phyloP scores from a whole-genome alignment of 2,888 invertebrate genomes.

The Celastrina argiolus region DNA sequence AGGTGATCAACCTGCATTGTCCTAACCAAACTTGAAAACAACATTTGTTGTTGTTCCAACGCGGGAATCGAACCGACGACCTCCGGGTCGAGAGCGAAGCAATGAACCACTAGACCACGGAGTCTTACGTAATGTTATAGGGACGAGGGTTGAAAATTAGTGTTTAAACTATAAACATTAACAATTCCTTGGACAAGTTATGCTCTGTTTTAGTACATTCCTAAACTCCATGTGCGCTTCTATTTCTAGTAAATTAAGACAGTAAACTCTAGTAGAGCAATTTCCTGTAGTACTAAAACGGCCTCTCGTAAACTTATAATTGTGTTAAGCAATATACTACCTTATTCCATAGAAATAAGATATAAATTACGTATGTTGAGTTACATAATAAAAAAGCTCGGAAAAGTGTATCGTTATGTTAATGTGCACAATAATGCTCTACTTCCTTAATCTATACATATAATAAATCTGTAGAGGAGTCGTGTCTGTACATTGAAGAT shows the following conservation, averaged over 20 bases:
- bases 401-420: neutral
- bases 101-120: too few relatives aligned
- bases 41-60: too few relatives aligned
- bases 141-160: too few relatives aligned
- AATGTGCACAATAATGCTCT: neutral
- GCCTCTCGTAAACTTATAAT: neutral
- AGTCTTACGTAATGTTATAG: too few relatives aligned
- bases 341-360: neutral
- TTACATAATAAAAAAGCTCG: neutral
- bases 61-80: too few relatives aligned
- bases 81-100: too few relatives aligned
- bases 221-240: neutral
- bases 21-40: too few relatives aligned
- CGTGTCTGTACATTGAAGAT: too few relatives aligned
- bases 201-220: neutral
- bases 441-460: neutral
- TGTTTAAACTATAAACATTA: too few relatives aligned
- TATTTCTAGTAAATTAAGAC: neutral
- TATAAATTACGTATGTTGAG: neutral
- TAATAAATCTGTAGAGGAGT: too few relatives aligned
- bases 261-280: neutral
- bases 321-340: neutral
- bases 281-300: neutral
- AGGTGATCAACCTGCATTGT: too few relatives aligned
- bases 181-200: too few relatives aligned